phyloP scores from a whole-genome alignment of 2,797 vertebrate species.

The Pseudocheirus occidentalis region DNA sequence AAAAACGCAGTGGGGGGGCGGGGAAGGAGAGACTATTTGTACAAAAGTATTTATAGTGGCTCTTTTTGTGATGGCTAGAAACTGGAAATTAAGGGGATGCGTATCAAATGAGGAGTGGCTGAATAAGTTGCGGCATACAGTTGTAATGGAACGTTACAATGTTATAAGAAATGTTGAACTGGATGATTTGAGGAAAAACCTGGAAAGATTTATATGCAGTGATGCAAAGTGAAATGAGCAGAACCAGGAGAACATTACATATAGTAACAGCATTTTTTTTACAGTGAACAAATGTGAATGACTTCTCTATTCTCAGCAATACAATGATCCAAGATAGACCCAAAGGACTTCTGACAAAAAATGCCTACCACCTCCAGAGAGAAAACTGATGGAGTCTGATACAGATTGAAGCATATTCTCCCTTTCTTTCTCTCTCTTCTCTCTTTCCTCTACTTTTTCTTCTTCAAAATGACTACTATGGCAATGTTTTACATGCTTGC shows the following conservation, averaged over 20 bases:
- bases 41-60: not conserved
- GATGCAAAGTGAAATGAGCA: not conserved
- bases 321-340: not conserved
- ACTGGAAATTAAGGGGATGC: not conserved
- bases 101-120: not conserved
- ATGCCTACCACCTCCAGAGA: not conserved
- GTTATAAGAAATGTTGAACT: not conserved
- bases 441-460: not conserved
- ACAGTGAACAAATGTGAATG: not conserved
- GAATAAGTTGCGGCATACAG: not conserved
- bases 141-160: not conserved
- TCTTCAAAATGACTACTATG: not conserved
- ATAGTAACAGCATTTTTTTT: not conserved
- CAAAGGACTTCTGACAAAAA: not conserved
- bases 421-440: not conserved
- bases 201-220: not conserved
- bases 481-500: no score
- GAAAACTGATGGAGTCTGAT: not conserved
- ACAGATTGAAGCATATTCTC: not conserved
- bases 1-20: no score
- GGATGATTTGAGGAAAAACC: not conserved
- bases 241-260: not conserved
- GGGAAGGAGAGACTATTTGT: not conserved
- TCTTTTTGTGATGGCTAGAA: not conserved
- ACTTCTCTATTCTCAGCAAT: not conserved